Conservation (phyloP, 2,797 vertebrate species). For the Schizopygopsis pylzovi region DNA sequence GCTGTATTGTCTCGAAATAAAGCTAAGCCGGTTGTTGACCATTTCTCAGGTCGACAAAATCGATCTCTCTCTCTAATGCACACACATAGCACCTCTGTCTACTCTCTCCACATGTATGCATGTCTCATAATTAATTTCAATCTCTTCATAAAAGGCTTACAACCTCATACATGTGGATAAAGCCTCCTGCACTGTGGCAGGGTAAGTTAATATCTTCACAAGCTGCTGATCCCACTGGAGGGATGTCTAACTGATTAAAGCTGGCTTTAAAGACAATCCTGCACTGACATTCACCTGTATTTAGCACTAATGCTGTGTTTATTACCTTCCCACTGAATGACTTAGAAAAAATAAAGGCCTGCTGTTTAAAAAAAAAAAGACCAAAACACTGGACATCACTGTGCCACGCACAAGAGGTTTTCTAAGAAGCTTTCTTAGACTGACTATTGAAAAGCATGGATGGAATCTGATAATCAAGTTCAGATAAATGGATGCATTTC, state of each 20-base stretch:
- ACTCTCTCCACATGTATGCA: constrained; percentile 14
- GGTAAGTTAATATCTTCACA: constrained; percentile 70
- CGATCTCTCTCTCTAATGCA: constrained; percentile 10
- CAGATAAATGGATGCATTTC: constrained; percentile 9
- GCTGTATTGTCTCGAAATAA: not conserved
- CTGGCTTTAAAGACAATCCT: constrained; percentile 70
- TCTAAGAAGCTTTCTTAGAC: not conserved
- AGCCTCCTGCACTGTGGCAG: constrained; percentile 65
- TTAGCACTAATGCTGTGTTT: constrained; percentile 70
- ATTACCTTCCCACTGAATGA: constrained; percentile 68
- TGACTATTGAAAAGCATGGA: not conserved
- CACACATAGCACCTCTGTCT: not conserved
- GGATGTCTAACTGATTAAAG: constrained; percentile 70
- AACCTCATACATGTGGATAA: constrained; percentile 60
- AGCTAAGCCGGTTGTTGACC: constrained; percentile 1
- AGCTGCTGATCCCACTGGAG: constrained; percentile 59
- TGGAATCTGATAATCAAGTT: not conserved
- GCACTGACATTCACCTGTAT: constrained; percentile 71
- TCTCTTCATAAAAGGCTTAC: constrained; percentile 64
- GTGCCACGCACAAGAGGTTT: not conserved
- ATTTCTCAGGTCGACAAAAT: constrained; percentile 24
- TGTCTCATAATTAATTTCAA: constrained; percentile 63
- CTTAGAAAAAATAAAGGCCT: constrained; percentile 11
- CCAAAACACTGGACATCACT: constrained; percentile 25
- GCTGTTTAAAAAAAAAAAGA: not conserved